Evolutionary conservation across 2,888 invertebrate species (phyloP), one percentile per base, ranked within the genome.

Genomic region (Pristionchus arcanus): DNA sequence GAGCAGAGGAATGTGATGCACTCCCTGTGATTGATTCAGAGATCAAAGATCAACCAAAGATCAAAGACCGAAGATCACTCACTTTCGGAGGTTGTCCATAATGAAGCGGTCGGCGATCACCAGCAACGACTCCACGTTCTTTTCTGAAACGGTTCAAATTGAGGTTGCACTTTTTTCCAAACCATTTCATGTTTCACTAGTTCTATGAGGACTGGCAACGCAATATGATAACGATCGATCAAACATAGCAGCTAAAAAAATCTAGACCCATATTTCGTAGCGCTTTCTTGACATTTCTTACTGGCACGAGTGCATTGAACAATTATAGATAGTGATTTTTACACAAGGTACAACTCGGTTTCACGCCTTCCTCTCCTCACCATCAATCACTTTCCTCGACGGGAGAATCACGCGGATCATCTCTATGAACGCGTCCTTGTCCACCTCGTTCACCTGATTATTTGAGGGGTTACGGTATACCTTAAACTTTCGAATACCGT

Each of bases 121-220:
- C 15, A 89, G 63, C 21, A 89, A 83, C 25, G 37, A 63, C 83
- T 89, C 89, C 37, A 89, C 89, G 83, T 89, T 89, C 71, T 89
- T 49, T 37, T 81, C 87, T 88, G 87, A 31, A 84, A 59, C 11
- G n/a, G 25, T n/a, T n/a, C 25, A 31, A 19, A 55, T 55, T 55
- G 15, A 5, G 21, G 19, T 21, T 55, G 42, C 42, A 49, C 42
- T 13, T 55, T 55, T 21, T 55, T 55, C 55, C 55, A 55, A 4
- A 21, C 21, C 16, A 2, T 1, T 55, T 55, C 21, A 21, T 55
- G 55, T 55, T 55, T 55, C 55, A 55, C 19, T 55, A 4, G 55
- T 55, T 16, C 55, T 21, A 16, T 55, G 21, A 55, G 5, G 3
- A 19, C 42, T 7, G 42, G 42, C 3, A 21, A 15, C 55, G 55